A percentile compares a stretch with the other conserved stretches of the same genome.
Evolutionary conservation across 2,797 vertebrate genomes (phyloP).

Genomic region (Trichosurus vulpecula): DNA sequence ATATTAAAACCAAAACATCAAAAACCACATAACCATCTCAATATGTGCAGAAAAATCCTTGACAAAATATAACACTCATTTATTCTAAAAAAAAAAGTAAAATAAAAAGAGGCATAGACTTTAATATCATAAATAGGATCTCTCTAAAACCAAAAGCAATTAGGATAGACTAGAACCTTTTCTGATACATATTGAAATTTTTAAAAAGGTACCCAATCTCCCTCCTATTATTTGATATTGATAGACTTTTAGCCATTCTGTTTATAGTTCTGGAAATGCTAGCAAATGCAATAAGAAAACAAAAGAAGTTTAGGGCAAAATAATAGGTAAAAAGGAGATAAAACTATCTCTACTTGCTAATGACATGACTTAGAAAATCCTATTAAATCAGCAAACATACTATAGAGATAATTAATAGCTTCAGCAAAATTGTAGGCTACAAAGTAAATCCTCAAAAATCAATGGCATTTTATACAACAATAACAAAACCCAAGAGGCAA

Average conservation of each 20-base stretch:
- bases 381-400: background rate
- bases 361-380: background rate
- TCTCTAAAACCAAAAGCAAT: background rate
- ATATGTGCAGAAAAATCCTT: background rate
- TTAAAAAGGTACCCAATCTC: background rate
- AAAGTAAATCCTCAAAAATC: background rate
- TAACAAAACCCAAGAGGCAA: background rate
- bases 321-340: background rate
- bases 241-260: background rate
- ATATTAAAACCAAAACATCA: background rate
- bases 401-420: background rate
- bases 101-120: background rate
- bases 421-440: background rate
- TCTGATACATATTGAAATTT: background rate
- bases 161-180: background rate
- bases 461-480: background rate
- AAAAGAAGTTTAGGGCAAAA: background rate
- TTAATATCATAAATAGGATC: background rate
- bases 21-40: background rate
- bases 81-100: background rate
- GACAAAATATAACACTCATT: background rate
- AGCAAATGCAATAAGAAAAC: background rate
- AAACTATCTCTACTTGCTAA: background rate
- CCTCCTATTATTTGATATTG: background rate
- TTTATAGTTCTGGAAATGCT: background rate